Evolutionary conservation across 92 coral and sea anemone genomes (phyloP).

Genomic region (Phenganax subtilis): DNA sequence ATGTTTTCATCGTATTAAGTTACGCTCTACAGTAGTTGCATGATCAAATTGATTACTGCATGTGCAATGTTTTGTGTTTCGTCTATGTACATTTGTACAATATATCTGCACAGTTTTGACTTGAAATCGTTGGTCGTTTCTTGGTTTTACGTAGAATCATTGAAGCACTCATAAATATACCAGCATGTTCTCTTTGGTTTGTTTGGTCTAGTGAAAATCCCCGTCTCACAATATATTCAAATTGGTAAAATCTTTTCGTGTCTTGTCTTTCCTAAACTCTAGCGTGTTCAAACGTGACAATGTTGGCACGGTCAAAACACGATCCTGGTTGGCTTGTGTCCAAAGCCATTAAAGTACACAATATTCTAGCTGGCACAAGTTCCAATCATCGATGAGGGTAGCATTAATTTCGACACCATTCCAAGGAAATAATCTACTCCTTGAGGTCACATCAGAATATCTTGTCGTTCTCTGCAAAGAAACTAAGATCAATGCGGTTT

Average conservation of each 20-base stretch:
- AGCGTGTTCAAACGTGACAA: background rate
- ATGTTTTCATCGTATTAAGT: background rate
- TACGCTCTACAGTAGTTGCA: background rate
- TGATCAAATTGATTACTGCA: background rate
- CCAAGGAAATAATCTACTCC: too few species aligned
- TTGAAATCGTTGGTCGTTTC: background rate
- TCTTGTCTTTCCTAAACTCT: slow-evolving; percentile 1
- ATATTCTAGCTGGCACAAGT: too few species aligned
- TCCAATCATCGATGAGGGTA: too few species aligned
- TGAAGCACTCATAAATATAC: background rate
- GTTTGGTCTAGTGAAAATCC: background rate
- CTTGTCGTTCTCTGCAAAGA: too few species aligned
- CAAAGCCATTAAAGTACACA: background rate
- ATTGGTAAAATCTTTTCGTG: background rate
- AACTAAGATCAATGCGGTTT: too few species aligned
- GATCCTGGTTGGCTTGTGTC: slow-evolving; percentile 7
- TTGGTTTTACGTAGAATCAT: background rate
- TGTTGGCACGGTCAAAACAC: background rate
- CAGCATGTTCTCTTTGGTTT: background rate
- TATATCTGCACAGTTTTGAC: background rate
- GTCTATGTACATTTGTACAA: slow-evolving; percentile 22
- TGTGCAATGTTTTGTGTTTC: background rate
- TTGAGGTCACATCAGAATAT: too few species aligned
- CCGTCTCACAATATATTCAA: background rate
- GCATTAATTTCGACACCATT: too few species aligned